Conservation (phyloP, 2,113 vertebrate genomes). For the Carettochelys insculpta region DNA sequence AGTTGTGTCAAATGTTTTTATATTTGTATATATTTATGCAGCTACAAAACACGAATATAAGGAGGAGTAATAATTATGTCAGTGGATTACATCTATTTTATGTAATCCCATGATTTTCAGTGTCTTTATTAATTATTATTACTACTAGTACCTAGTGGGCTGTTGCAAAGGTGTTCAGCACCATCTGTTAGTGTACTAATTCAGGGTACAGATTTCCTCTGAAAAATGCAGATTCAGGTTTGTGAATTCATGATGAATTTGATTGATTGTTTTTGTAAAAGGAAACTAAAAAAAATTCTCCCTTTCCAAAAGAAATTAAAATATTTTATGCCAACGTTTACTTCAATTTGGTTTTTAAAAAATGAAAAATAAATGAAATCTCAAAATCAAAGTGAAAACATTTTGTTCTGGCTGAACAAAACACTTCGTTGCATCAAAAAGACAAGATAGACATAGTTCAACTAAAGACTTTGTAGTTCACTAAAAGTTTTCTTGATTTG, state of each 20-base stretch:
- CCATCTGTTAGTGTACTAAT: neutral
- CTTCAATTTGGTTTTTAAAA: neutral
- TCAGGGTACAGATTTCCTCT: neutral
- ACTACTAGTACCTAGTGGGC: neutral
- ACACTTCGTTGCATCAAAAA: neutral
- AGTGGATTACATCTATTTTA: no score
- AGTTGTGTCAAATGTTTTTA: neutral
- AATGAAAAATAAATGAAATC: neutral
- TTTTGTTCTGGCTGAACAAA: neutral
- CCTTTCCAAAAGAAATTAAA: neutral
- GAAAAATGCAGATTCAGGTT: neutral
- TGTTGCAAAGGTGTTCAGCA: neutral
- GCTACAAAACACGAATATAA: neutral
- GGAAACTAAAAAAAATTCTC: neutral
- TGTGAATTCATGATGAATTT: neutral
- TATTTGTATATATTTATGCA: neutral
- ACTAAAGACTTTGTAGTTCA: neutral
- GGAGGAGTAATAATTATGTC: neutral
- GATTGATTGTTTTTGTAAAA: neutral
- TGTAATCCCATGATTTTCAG: neutral
- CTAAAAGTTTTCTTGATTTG: neutral
- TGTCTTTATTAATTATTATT: neutral
- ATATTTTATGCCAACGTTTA: neutral
- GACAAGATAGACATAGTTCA: neutral
- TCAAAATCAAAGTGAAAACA: neutral